Evolutionary conservation across 2,797 vertebrate species (phyloP).

Genomic region (Parauchenoglanis punctatus): DNA sequence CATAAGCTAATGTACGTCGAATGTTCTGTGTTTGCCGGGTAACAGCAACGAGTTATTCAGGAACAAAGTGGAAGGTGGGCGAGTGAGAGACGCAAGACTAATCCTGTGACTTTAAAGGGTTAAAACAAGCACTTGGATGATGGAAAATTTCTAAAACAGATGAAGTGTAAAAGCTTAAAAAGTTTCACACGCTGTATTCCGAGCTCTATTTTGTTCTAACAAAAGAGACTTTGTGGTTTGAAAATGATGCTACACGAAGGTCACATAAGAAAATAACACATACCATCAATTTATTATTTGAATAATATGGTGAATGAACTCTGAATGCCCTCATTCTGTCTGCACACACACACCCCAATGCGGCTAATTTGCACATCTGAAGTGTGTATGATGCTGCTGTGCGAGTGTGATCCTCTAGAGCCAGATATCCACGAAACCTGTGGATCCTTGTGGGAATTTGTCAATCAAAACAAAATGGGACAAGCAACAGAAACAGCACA

Average conservation of each 20-base stretch:
- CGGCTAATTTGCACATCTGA: conserved; percentile 40
- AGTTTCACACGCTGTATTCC: background rate
- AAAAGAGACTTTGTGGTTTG: background rate
- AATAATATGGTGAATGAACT: background rate
- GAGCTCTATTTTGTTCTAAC: background rate
- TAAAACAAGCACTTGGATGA: background rate
- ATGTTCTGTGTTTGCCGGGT: too few species aligned
- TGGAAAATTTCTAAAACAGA: background rate
- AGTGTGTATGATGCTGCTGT: conserved; percentile 6
- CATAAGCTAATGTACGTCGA: too few species aligned
- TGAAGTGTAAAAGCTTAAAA: background rate
- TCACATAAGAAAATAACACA: background rate
- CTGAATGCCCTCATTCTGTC: background rate
- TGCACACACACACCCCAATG: background rate
- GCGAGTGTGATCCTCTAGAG: conserved; percentile 4
- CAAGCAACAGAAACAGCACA: background rate
- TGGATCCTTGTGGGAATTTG: conserved; percentile 12
- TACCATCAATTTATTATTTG: background rate
- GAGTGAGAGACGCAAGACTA: background rate
- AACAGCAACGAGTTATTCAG: background rate
- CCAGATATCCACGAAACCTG: conserved; percentile 2
- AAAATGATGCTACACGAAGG: background rate
- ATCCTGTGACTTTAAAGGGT: background rate
- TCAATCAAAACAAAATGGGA: conserved; percentile 24
- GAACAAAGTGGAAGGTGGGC: background rate